Evolutionary conservation across 2,888 invertebrate species (phyloP).

Genomic region (Lycaena phlaeas): DNA sequence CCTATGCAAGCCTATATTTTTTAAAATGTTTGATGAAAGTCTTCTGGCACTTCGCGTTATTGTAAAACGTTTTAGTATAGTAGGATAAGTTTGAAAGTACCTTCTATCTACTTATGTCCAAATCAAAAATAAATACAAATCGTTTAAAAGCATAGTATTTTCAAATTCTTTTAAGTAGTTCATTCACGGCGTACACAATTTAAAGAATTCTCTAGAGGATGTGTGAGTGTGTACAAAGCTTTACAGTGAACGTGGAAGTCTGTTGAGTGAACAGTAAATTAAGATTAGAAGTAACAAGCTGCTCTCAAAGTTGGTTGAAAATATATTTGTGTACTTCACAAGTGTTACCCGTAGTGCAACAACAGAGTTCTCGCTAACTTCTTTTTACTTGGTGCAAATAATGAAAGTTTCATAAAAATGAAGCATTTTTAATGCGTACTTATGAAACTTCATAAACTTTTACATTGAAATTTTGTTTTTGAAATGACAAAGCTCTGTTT

Average conservation of each 20-base stretch:
- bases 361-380: conserved; percentile 14
- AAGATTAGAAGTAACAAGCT: conserved; percentile 45
- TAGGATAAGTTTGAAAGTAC: no score
- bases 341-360: conserved; percentile 15
- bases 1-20: no score
- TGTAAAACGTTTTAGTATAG: no score
- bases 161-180: no score
- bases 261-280: conserved; percentile 37
- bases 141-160: no score
- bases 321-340: conserved; percentile 41
- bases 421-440: conserved; percentile 4
- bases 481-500: neutral
- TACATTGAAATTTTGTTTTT: neutral
- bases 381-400: conserved; percentile 11
- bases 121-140: no score
- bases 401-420: conserved; percentile 9
- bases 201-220: neutral
- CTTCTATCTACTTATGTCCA: no score
- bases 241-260: neutral
- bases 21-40: no score
- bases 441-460: neutral
- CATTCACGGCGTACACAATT: neutral
- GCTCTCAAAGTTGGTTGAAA: conserved; percentile 32
- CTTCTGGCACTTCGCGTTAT: no score
- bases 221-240: neutral